Conservation (phyloP, 2,888 invertebrate species). For the Sphaerophoria rueppellii region DNA sequence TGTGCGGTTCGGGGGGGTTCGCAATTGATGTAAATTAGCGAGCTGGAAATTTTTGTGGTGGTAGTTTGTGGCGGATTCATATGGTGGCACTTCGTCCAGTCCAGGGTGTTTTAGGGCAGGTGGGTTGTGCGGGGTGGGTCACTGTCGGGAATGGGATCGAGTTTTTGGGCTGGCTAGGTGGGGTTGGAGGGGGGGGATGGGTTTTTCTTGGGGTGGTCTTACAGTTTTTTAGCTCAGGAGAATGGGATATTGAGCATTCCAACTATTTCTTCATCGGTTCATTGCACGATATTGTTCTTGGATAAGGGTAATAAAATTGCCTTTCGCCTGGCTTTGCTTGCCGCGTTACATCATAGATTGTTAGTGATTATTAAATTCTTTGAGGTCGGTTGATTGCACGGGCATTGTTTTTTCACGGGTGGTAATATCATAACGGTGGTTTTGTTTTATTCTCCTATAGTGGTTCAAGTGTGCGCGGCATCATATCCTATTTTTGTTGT, state of each 20-base stretch:
- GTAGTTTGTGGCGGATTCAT: too few relatives aligned
- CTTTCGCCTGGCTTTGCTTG: slow-evolving; percentile 88
- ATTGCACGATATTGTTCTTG: slow-evolving; percentile 98
- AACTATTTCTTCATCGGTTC: slow-evolving; percentile 96
- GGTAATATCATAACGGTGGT: slow-evolving; percentile 93
- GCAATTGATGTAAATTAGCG: too few relatives aligned
- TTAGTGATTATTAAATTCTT: slow-evolving; percentile 95
- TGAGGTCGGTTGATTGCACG: slow-evolving; percentile 97
- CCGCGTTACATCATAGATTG: slow-evolving; percentile 95
- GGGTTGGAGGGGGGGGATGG: too few relatives aligned
- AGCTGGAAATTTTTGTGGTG: too few relatives aligned
- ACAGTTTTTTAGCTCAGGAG: slow-evolving; percentile 92
- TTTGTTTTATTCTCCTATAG: slow-evolving; percentile 94
- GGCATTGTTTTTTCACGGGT: slow-evolving; percentile 96
- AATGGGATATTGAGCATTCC: slow-evolving; percentile 97
- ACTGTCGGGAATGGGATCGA: slow-evolving; percentile 85
- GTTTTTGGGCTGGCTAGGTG: neutral
- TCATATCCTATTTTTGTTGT: too few relatives aligned
- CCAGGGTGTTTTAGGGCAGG: too few relatives aligned
- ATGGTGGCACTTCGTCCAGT: too few relatives aligned
- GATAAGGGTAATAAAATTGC: slow-evolving; percentile 91
- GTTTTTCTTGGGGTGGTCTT: too few relatives aligned
- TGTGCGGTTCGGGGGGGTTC: too few relatives aligned
- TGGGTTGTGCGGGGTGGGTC: too few relatives aligned
- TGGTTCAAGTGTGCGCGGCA: too few relatives aligned